Conservation (phyloP, 2,888 invertebrate genomes). For the Tinea trinotella region DNA sequence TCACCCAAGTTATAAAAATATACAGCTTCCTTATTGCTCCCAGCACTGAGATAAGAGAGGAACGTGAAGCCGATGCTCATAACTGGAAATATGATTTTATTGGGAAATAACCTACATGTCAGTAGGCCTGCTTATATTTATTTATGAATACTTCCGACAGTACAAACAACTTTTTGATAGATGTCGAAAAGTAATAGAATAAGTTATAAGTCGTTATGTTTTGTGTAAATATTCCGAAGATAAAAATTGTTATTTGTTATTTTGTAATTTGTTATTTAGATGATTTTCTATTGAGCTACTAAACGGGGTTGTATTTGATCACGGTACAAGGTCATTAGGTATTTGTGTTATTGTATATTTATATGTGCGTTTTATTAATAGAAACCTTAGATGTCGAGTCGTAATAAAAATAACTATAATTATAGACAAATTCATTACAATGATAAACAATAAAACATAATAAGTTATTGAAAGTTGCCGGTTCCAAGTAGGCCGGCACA, state of each 20-base stretch:
- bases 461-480: no score
- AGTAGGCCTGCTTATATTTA: constrained; percentile 3
- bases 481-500: no score
- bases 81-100: constrained; percentile 48
- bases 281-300: neutral
- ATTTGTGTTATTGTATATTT: no score
- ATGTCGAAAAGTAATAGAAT: constrained; percentile 12
- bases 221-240: constrained; percentile 1
- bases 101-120: constrained; percentile 39
- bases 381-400: no score
- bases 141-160: neutral
- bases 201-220: constrained; percentile 1
- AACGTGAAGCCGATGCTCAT: constrained; percentile 44
- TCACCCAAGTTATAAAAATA: constrained; percentile 42
- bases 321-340: no score
- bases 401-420: no score
- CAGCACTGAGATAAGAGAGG: constrained; percentile 39
- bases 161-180: constrained; percentile 15
- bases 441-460: no score
- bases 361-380: no score
- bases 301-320: neutral
- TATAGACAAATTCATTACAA: no score
- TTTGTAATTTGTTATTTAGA: neutral
- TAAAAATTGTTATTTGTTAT: neutral
- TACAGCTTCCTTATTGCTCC: constrained; percentile 40